Evolutionary conservation across 2,113 vertebrate genomes (phyloP).

Genomic region (Plestiodon gilberti): DNA sequence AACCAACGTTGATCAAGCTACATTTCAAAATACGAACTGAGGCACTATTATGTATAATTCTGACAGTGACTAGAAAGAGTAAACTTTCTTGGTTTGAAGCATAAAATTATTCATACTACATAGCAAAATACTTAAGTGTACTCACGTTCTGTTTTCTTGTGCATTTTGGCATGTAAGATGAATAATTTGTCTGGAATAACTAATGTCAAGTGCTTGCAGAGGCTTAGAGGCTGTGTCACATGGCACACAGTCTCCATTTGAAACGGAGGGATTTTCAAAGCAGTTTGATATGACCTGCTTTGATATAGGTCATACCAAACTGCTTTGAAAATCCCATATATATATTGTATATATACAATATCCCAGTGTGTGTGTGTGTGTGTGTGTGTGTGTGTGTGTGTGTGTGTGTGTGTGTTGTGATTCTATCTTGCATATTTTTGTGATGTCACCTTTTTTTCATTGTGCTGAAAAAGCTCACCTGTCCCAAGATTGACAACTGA

Average conservation of each 20-base stretch:
- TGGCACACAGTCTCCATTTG: background rate
- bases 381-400: no score
- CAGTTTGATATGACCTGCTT: no score
- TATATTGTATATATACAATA: no score
- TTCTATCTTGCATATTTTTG: background rate
- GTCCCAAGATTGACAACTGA: slow-evolving; percentile 3
- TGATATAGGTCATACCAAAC: no score
- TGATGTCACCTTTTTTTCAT: background rate
- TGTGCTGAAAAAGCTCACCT: background rate
- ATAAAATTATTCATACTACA: background rate
- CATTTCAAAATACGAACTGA: background rate
- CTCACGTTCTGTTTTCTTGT: background rate
- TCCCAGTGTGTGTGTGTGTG: no score
- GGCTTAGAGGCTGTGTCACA: background rate
- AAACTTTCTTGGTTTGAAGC: background rate
- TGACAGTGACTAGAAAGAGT: background rate
- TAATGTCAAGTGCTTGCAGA: background rate
- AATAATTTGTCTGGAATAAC: background rate
- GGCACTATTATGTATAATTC: background rate
- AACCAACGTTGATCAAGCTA: background rate
- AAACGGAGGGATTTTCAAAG: background rate
- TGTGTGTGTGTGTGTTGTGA: no score
- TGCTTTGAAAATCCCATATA: no score
- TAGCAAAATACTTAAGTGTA: background rate
- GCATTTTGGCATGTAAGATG: background rate